Percentiles rank a stretch among this genome's conserved stretches.
Conservation (phyloP, 2,888 invertebrate genomes). For the Taenaris catops region DNA sequence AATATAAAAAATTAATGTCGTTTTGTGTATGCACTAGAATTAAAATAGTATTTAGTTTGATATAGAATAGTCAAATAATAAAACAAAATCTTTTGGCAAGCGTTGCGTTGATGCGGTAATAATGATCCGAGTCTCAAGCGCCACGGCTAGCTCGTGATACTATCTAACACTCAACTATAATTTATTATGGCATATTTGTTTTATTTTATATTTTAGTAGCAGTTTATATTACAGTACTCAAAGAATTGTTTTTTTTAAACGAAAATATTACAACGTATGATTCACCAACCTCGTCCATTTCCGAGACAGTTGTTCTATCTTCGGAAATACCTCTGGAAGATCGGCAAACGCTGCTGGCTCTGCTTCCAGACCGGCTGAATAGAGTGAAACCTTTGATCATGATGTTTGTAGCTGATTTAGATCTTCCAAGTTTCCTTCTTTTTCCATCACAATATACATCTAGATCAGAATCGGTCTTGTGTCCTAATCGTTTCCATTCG, state of each 20-base stretch:
- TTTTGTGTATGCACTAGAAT: no score
- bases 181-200: slow-evolving; percentile 44
- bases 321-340: slow-evolving; percentile 79
- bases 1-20: no score
- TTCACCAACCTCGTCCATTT: slow-evolving; percentile 81
- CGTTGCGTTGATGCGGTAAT: slow-evolving; percentile 37
- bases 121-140: slow-evolving; percentile 36
- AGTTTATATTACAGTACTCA: background rate
- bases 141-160: slow-evolving; percentile 37
- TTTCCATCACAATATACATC: slow-evolving; percentile 49
- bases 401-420: slow-evolving; percentile 89
- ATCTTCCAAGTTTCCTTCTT: slow-evolving; percentile 76
- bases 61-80: no score
- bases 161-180: slow-evolving; percentile 40
- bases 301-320: slow-evolving; percentile 82
- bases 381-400: slow-evolving; percentile 90
- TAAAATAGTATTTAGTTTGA: no score
- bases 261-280: slow-evolving; percentile 13
- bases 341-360: slow-evolving; percentile 76
- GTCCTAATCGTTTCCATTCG: slow-evolving; percentile 88
- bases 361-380: slow-evolving; percentile 75
- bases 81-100: slow-evolving; percentile 59
- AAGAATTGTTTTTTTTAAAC: slow-evolving; percentile 7
- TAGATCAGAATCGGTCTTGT: slow-evolving; percentile 69
- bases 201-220: no score